These are phyloP conservation scores for Enteromius afrohamiltoni DNA, from an alignment of 2,797 vertebrate genomes.

Conservation along the genomic window DNA sequence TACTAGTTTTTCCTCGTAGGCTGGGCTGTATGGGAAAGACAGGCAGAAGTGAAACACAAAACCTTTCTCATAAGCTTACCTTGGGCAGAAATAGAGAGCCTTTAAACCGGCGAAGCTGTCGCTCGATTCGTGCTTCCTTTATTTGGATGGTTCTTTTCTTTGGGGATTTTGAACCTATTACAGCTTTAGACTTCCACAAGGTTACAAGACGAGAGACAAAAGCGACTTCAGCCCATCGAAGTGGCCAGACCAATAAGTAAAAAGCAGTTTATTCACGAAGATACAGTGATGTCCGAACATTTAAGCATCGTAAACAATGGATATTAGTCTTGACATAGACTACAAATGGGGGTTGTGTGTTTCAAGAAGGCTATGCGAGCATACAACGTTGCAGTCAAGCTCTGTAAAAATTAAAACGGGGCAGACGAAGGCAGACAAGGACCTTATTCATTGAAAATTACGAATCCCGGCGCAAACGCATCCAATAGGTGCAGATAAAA, in stretches of 20 bases:
- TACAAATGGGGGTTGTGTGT: slow-evolving; percentile 14
- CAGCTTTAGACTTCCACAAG: slow-evolving; percentile 42
- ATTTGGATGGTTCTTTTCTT: slow-evolving; percentile 36
- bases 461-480: slow-evolving; percentile 56
- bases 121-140: slow-evolving; percentile 52
- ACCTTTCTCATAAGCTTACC: slow-evolving; percentile 70
- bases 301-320: slow-evolving; percentile 9
- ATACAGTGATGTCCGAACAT: slow-evolving; percentile 1
- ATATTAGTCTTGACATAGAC: neutral
- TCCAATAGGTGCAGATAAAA: slow-evolving; percentile 43
- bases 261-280: slow-evolving; percentile 11
- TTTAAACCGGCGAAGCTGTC: slow-evolving; percentile 69
- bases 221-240: slow-evolving; percentile 49
- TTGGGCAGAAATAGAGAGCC: slow-evolving; percentile 70
- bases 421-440: slow-evolving; percentile 63
- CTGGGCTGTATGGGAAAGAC: slow-evolving; percentile 61
- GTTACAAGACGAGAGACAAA: slow-evolving; percentile 57
- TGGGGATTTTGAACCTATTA: slow-evolving; percentile 19
- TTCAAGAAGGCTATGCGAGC: slow-evolving; percentile 10
- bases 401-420: slow-evolving; percentile 68
- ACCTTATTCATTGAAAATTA: slow-evolving; percentile 60
- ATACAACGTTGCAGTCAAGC: slow-evolving; percentile 62
- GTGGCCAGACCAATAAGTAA: slow-evolving; percentile 12
- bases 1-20: slow-evolving; percentile 49
- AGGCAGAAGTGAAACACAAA: slow-evolving; percentile 65